phyloP scores from a whole-genome alignment of 2,113 vertebrate species.

The Piprites chloris region DNA sequence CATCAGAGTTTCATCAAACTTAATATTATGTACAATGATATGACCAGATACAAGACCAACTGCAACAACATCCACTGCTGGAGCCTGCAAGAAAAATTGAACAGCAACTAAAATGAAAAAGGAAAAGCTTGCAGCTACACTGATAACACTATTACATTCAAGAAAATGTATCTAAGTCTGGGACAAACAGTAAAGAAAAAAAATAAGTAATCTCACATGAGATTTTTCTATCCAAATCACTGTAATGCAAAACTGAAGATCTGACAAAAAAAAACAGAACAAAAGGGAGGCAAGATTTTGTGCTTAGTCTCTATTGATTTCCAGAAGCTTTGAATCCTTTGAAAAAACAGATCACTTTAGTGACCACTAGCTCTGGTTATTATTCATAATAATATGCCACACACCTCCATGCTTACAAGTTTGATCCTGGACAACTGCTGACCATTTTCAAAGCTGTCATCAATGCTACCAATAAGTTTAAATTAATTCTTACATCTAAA shows the following conservation, averaged over 20 bases:
- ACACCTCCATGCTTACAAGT: not conserved
- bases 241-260: not conserved
- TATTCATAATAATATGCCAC: not conserved
- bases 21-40: constrained; percentile 93
- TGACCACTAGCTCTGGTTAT: not conserved
- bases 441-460: not conserved
- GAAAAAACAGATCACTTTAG: not conserved
- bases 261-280: not conserved
- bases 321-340: not conserved
- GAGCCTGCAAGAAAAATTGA: constrained; percentile 78
- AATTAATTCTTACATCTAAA: not conserved
- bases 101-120: not conserved
- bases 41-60: constrained; percentile 85
- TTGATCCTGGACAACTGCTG: not conserved
- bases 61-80: constrained; percentile 91
- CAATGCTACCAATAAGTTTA: not conserved
- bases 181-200: not conserved
- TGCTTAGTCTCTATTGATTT: fast-evolving
- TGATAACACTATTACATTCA: fast-evolving
- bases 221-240: not conserved
- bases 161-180: not conserved
- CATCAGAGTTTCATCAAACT: constrained; percentile 91
- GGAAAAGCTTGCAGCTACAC: not conserved
- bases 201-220: not conserved
- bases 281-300: not conserved